Conservation (phyloP, 2,888 invertebrate genomes). For the Parochlus steinenii region DNA sequence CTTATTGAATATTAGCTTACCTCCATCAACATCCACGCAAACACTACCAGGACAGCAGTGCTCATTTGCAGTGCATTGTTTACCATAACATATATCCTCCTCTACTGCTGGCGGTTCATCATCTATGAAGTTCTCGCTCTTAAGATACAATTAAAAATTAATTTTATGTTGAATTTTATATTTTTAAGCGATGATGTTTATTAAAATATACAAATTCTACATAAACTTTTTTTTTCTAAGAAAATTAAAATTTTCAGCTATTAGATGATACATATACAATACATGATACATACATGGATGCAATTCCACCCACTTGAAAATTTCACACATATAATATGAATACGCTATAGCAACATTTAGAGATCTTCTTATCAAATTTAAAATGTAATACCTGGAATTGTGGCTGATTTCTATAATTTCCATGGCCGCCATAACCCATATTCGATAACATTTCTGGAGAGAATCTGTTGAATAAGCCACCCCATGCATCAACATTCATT, state of each 20-base stretch:
- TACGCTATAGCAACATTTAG: background rate
- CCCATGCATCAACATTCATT: slow-evolving; percentile 46
- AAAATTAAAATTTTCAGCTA: background rate
- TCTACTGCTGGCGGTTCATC: slow-evolving; percentile 36
- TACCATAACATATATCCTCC: slow-evolving; percentile 62
- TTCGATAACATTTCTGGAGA: slow-evolving; percentile 73
- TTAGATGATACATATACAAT: background rate
- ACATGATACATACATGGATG: background rate
- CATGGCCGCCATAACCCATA: slow-evolving; percentile 52
- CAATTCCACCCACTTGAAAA: background rate
- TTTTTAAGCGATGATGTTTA: no score
- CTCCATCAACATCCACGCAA: slow-evolving; percentile 50
- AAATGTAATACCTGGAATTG: slow-evolving; percentile 37
- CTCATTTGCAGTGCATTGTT: slow-evolving; percentile 58
- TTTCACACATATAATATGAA: background rate
- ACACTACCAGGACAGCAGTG: slow-evolving; percentile 71
- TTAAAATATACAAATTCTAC: background rate
- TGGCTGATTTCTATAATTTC: slow-evolving; percentile 24
- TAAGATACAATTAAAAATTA: background rate
- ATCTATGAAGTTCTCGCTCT: slow-evolving; percentile 19
- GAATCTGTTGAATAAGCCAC: slow-evolving; percentile 70
- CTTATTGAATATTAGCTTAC: slow-evolving; percentile 29
- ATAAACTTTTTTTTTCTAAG: background rate
- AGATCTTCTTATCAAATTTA: background rate
- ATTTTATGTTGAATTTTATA: no score